Evolutionary conservation across 2,113 vertebrate genomes (phyloP).

Genomic region (Melanocharis versteri): DNA sequence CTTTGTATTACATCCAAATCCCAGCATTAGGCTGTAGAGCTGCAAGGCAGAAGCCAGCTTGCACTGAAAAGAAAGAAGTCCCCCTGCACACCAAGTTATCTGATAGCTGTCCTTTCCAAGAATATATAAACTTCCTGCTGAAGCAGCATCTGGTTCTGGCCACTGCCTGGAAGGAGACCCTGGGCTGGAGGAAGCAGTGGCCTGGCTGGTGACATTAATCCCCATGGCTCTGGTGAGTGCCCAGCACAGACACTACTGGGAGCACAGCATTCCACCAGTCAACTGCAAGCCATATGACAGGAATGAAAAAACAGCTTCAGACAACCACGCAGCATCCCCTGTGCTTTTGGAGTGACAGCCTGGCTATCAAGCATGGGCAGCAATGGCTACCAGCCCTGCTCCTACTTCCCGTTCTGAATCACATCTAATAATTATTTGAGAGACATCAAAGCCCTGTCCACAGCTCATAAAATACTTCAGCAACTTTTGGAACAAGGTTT

Average conservation of each 20-base stretch:
- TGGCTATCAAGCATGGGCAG: neutral
- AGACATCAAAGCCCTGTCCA: neutral
- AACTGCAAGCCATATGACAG: neutral
- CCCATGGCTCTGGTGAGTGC: neutral
- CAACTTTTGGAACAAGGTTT: neutral
- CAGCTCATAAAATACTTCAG: neutral
- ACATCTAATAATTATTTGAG: neutral
- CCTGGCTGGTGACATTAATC: neutral
- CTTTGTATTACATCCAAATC: neutral
- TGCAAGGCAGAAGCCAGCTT: neutral
- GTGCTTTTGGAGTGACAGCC: neutral
- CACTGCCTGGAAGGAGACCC: neutral
- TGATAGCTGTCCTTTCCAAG: neutral
- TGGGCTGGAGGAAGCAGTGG: neutral
- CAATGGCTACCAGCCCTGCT: neutral
- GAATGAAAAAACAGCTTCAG: neutral
- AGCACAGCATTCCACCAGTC: neutral
- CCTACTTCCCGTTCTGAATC: neutral
- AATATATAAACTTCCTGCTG: neutral
- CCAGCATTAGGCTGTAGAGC: neutral
- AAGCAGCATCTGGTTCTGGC: neutral
- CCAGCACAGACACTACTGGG: neutral
- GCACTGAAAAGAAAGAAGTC: neutral
- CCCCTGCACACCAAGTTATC: neutral
- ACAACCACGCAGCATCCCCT: fast-evolving